Base-by-base conservation (phyloP, 1,140 invertebrate genomes). In the Thalassaphorura encarpata region DNA sequence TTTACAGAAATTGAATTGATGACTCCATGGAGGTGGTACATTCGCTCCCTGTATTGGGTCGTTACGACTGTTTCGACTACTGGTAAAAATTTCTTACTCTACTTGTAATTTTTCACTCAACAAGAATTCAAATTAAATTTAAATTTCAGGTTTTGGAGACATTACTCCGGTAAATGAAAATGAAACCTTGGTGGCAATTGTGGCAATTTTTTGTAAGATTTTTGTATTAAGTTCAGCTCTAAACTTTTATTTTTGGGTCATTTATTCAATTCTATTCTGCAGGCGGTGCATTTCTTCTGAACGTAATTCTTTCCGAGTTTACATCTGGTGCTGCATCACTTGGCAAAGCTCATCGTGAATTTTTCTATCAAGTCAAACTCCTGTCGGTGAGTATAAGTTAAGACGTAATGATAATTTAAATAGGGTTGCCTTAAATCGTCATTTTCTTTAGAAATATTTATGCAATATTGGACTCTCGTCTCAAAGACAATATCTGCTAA, bases 21-120 rank as follows among this genome's bases (percentile, higher is more conserved):
- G 48, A 5, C 18, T 15, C 27, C 29, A 1, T 56, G 50, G 43
- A 6, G 40, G 4, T 61, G 59, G 59, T 61, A 49, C 21, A 26
- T 61, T 26, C 54, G 59, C 13, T 45, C 47, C n/a, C n/a, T 52
- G 2, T 61, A 61, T 24, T 61, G 48, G 49, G 59, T 61, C 13
- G 53, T 57, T 1, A 46, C 50, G 3, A 41, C 42, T 18, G 39
- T 61, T 11, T 46, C 50, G 3, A 61, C 59, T 3, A 61, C 59
- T n/a, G 53, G 52, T 21, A 8, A 45, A 23, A 8, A 15, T 45
- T n/a, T 6, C 42, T n/a, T 8, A 36, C 15, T 45, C 11, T 21
- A 23, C 42, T 6, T 45, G 13, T 21, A 8, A 18, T 11, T 11
- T 21, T 45, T 45, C 11, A 45, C 18, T 45, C 21, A 45, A 23